Percentiles rank a stretch among this genome's conserved stretches.
phyloP scores from a whole-genome alignment of 2,797 vertebrate species.

The Phaenicophaeus curvirostris region DNA sequence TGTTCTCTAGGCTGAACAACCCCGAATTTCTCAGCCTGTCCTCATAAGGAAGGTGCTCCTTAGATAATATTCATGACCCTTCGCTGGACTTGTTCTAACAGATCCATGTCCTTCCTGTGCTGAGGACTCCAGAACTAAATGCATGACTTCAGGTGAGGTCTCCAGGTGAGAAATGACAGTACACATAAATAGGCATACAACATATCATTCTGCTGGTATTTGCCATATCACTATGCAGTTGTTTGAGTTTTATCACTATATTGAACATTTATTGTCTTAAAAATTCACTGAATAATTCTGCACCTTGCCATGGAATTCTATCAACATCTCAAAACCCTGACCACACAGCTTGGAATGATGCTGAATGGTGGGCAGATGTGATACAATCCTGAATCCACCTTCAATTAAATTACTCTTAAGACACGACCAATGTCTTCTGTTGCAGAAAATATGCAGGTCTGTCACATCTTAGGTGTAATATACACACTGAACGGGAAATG shows the following conservation, averaged over 20 bases:
- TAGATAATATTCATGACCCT: no score
- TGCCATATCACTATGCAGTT: neutral
- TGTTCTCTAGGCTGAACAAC: no score
- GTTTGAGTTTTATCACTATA: conserved; percentile 2
- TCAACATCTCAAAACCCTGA: neutral
- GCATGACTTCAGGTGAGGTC: no score
- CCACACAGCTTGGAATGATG: neutral
- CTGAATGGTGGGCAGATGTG: neutral
- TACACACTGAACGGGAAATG: neutral
- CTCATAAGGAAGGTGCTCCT: no score
- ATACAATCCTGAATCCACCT: neutral
- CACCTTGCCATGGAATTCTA: neutral
- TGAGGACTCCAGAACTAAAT: no score
- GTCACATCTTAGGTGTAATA: neutral
- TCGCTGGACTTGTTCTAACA: no score
- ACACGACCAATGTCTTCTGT: neutral
- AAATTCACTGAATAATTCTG: conserved; percentile 4
- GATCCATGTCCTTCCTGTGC: no score
- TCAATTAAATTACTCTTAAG: neutral
- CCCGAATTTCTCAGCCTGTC: no score
- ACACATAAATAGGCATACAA: neutral
- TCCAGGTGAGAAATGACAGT: neutral
- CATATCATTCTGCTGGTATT: neutral
- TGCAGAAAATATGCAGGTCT: neutral
- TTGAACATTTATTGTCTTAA: conserved; percentile 2